Conservation (phyloP, 2,797 vertebrate genomes). For the Oryzias dopingdopingensis region DNA sequence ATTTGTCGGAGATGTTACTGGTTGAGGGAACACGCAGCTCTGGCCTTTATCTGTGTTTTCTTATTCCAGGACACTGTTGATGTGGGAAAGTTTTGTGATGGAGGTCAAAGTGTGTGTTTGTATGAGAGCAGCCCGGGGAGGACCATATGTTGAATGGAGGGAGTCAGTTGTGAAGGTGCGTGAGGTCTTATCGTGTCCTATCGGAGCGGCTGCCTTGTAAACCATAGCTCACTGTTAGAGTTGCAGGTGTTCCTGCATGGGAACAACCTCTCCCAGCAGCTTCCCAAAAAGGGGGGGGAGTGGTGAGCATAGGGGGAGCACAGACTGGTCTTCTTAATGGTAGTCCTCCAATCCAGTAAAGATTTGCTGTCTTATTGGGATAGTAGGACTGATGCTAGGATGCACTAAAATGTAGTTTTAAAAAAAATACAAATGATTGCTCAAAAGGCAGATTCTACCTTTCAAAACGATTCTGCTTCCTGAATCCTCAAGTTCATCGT, state of each 20-base stretch:
- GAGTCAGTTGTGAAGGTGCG: constrained; percentile 48
- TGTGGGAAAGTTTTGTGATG: constrained; percentile 76
- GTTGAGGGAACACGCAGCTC: constrained; percentile 57
- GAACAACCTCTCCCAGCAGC: constrained; percentile 68
- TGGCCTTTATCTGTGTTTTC: constrained; percentile 71
- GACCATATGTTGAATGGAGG: constrained; percentile 30
- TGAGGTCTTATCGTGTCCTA: constrained; percentile 58
- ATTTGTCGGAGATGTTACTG: constrained; percentile 43
- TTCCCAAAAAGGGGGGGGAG: constrained; percentile 60
- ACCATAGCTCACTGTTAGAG: constrained; percentile 28
- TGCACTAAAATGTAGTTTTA: neutral
- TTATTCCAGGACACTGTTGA: constrained; percentile 57
- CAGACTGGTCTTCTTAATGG: constrained; percentile 9
- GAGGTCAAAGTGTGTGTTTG: constrained; percentile 62
- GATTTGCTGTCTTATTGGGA: constrained; percentile 15
- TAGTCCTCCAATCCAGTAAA: constrained; percentile 11
- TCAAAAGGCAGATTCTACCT: too few species aligned
- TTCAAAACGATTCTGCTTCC: too few species aligned
- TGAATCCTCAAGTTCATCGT: neutral
- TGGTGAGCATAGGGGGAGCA: neutral
- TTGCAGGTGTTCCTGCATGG: constrained; percentile 79
- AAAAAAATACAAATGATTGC: too few species aligned
- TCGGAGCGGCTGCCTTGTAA: constrained; percentile 53
- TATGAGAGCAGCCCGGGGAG: constrained; percentile 48
- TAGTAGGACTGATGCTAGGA: neutral